Conservation (phyloP, 1,140 invertebrate species). For the Ceratina australensis region DNA sequence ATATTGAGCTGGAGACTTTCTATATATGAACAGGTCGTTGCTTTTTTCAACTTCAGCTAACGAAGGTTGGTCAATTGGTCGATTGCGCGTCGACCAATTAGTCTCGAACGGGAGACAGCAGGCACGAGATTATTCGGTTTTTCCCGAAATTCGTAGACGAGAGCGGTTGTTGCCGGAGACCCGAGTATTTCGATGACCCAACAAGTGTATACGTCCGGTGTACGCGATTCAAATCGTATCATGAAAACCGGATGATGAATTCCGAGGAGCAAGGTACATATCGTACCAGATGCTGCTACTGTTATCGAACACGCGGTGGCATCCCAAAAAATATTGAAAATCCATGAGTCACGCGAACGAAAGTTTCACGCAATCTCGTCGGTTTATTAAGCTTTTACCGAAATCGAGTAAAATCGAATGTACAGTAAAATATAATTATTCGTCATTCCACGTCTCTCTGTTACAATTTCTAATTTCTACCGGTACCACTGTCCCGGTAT, state of each 20-base stretch:
- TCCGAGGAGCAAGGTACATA: conserved; percentile 14
- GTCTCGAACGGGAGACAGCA: background rate
- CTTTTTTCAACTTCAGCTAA: too few species aligned
- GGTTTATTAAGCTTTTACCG: too few species aligned
- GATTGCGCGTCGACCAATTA: too few species aligned
- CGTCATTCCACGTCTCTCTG: too few species aligned
- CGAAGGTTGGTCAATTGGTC: too few species aligned
- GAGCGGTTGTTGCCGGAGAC: background rate
- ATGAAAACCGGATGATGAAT: conserved; percentile 24
- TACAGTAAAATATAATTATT: too few species aligned
- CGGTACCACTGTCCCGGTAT: too few species aligned
- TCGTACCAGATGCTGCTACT: conserved; percentile 27
- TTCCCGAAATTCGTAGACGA: conserved; percentile 8
- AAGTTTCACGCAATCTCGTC: too few species aligned
- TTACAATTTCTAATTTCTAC: too few species aligned
- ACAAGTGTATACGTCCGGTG: conserved; percentile 14
- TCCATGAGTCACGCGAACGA: background rate
- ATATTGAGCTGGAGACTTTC: too few species aligned
- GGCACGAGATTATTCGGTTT: background rate
- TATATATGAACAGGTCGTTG: too few species aligned
- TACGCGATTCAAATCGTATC: conserved; percentile 28
- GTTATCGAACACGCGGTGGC: conserved; percentile 1
- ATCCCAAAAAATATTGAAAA: background rate
- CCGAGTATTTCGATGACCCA: background rate
- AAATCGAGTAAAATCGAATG: too few species aligned